These are phyloP conservation scores for Meteorus colon DNA, from an alignment of 2,888 invertebrate species.

Conservation along the genomic window DNA sequence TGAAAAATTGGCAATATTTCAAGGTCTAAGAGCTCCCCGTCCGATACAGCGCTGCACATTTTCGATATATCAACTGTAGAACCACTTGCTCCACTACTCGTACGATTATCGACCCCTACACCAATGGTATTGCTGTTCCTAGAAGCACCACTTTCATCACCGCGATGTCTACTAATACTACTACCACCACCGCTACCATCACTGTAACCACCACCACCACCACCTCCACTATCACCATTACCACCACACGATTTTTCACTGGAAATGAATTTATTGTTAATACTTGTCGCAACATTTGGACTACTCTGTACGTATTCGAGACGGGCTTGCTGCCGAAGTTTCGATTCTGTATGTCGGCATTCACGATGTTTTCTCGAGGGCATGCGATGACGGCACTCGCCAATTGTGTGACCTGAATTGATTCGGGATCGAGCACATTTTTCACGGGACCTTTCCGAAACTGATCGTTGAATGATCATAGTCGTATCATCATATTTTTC, in stretches of 20 bases:
- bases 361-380: slow-evolving; percentile 60
- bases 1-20: slow-evolving; percentile 94
- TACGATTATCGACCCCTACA: slow-evolving; percentile 34
- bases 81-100: slow-evolving; percentile 53
- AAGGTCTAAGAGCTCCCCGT: slow-evolving; percentile 88
- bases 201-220: slow-evolving; percentile 66
- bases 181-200: slow-evolving; percentile 26
- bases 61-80: slow-evolving; percentile 65
- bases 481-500: slow-evolving; percentile 68
- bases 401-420: slow-evolving; percentile 49
- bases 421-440: slow-evolving; percentile 65
- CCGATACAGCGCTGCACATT: slow-evolving; percentile 87
- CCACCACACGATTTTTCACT: slow-evolving; percentile 74
- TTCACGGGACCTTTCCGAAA: slow-evolving; percentile 73
- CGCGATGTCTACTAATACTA: slow-evolving; percentile 44
- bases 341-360: slow-evolving; percentile 65
- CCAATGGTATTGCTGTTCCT: slow-evolving; percentile 63
- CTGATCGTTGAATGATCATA: slow-evolving; percentile 73
- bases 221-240: slow-evolving; percentile 69
- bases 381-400: slow-evolving; percentile 66
- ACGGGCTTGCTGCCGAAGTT: slow-evolving; percentile 67
- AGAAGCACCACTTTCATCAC: slow-evolving; percentile 27
- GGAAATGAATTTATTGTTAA: slow-evolving; percentile 74
- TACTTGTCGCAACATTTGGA: slow-evolving; percentile 77
- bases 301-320: slow-evolving; percentile 78